phyloP scores from a whole-genome alignment of 2,797 vertebrate genomes.

The Crypturellus tataupa region DNA sequence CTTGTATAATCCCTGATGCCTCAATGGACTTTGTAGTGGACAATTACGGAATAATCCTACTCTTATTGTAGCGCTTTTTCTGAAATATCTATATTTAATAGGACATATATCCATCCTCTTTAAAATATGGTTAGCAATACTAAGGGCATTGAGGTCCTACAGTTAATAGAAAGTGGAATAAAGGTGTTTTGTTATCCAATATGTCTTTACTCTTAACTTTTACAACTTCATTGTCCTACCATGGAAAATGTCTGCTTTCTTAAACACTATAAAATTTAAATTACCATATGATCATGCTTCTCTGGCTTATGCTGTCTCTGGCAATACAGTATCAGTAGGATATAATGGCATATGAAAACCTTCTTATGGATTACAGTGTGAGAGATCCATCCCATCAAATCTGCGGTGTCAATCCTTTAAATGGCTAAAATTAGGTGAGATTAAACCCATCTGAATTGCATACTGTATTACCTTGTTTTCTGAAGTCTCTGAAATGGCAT shows the following conservation, averaged over 20 bases:
- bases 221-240: background rate
- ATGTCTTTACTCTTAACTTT: background rate
- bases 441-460: background rate
- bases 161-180: background rate
- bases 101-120: background rate
- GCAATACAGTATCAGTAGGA: background rate
- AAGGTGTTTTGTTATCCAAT: background rate
- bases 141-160: background rate
- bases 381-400: background rate
- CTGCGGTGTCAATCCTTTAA: background rate
- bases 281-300: background rate
- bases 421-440: background rate
- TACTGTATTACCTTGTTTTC: background rate
- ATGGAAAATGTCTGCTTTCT: background rate
- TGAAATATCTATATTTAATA: background rate
- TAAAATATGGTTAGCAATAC: background rate
- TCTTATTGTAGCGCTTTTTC: background rate
- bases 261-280: background rate
- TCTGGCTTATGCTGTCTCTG: background rate
- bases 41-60: background rate
- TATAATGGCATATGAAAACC: background rate
- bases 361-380: background rate
- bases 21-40: background rate
- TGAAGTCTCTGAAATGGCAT: background rate
- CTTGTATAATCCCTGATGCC: background rate